Evolutionary conservation across 92 coral and sea anemone species (phyloP), one percentile per base, ranked within the genome.

Genomic region (Zoanthus gigantus): DNA sequence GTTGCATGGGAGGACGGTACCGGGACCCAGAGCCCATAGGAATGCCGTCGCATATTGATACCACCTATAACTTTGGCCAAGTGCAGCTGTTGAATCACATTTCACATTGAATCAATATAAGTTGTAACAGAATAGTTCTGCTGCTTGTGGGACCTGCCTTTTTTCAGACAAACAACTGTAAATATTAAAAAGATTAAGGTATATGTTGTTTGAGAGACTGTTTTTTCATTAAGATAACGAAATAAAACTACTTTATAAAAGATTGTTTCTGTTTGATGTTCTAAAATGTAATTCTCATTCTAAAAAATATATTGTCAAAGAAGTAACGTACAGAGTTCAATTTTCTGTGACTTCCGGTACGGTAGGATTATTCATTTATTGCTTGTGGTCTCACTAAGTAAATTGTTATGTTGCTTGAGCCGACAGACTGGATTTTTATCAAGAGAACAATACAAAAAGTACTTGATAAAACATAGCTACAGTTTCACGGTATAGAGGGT

Each of bases 1-100:
- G 76, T 75, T 83, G 77, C 87, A 83, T 83, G 87, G 87, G 87
- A 83, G 87, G 87, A 68, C 76, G 76, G 77, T 83, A 83, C 87
- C 69, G 78, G 79, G 87, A 83, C 77, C 87, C 58, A 83, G 45
- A 42, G 63, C 87, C 78, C 54, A 34, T 45, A 47, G 32, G 45
- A 65, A 83, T 63, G 87, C 87, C 87, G 61, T 57, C 87, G 77
- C 87, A 34, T 37, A 83, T 69, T 65, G 79, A 83, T 83, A 83
- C 78, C 76, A 71, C 88, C 88, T 83, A 44, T 83, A 34, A 34
- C 77, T 73, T 31, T 73, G 52, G 77, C 77, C 53, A 73, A 73
- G 77, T 73, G 77, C 77, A 73, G 77, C 77, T 73, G 44, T 34
- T 34, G 77, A 73, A 53, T 37, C 42, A 37, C 42, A 37, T 71